phyloP scores from a whole-genome alignment of 2,797 vertebrate genomes.

The Malurus splendens region DNA sequence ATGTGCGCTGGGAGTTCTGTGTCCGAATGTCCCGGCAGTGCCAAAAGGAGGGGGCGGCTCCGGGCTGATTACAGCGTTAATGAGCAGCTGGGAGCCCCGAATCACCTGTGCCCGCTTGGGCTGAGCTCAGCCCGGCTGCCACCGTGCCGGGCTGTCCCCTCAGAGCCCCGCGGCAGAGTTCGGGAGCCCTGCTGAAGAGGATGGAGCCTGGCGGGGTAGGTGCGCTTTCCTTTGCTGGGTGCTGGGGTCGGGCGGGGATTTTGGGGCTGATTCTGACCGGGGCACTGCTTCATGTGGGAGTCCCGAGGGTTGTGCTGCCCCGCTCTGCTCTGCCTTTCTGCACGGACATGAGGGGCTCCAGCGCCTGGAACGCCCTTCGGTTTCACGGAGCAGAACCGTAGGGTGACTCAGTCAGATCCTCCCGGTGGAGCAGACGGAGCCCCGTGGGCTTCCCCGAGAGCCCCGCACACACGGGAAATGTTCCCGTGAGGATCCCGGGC shows the following conservation, averaged over 20 bases:
- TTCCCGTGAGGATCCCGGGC: too few relatives aligned
- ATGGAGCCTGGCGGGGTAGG: neutral
- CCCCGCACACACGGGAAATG: neutral
- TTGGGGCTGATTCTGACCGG: fast-evolving
- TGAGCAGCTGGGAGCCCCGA: neutral
- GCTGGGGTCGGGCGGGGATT: fast-evolving
- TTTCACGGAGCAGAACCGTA: neutral
- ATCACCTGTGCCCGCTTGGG: neutral
- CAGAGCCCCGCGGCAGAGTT: neutral
- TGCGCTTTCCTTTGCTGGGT: fast-evolving
- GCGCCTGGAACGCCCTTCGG: neutral
- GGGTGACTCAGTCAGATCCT: neutral
- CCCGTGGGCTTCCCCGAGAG: neutral
- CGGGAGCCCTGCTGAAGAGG: fast-evolving
- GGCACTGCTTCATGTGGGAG: fast-evolving
- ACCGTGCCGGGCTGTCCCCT: too few relatives aligned
- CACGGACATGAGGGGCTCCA: neutral
- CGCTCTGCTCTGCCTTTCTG: neutral
- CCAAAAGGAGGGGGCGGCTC: neutral
- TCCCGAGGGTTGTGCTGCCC: fast-evolving
- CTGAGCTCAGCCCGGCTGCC: too few relatives aligned
- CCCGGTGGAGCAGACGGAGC: neutral
- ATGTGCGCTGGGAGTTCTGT: neutral
- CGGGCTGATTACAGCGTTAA: fast-evolving
- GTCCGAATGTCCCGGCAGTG: neutral